Conservation (phyloP, 2,888 invertebrate species). For the Pediacus dermestoides region DNA sequence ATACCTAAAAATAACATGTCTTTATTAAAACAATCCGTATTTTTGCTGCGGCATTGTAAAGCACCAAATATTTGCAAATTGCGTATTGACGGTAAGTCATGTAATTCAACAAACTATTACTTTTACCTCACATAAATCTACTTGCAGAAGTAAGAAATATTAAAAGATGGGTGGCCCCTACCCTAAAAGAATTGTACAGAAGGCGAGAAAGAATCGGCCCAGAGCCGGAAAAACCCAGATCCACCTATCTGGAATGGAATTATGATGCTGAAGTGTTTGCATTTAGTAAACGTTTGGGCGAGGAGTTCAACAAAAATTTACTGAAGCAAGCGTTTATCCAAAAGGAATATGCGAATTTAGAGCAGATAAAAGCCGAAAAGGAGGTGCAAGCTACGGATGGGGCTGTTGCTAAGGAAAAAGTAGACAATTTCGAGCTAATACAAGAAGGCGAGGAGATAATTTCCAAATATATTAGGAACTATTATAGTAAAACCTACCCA, state of each 20-base stretch:
- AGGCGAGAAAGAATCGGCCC: conserved; percentile 57
- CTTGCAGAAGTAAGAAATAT: conserved; percentile 38
- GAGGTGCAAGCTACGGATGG: too few relatives aligned
- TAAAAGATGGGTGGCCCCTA: conserved; percentile 68
- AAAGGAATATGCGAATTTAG: conserved; percentile 70
- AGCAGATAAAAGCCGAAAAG: conserved; percentile 58
- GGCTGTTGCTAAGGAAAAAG: background rate
- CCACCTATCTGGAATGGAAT: conserved; percentile 80
- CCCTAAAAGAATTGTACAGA: conserved; percentile 59
- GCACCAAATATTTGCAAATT: too few relatives aligned
- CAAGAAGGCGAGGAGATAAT: conserved; percentile 66
- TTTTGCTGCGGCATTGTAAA: too few relatives aligned
- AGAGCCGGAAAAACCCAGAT: conserved; percentile 56
- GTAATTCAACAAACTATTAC: too few relatives aligned
- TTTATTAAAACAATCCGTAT: too few relatives aligned
- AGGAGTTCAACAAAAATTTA: conserved; percentile 70
- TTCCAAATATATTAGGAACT: conserved; percentile 60
- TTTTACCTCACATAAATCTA: too few relatives aligned
- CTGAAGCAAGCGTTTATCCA: conserved; percentile 77
- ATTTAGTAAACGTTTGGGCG: conserved; percentile 80
- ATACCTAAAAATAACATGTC: too few relatives aligned
- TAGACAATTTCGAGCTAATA: conserved; percentile 52
- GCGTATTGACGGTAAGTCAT: too few relatives aligned
- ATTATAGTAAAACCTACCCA: conserved; percentile 69
- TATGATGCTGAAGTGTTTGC: conserved; percentile 82